Evolutionary conservation across 1,140 invertebrate genomes (phyloP).

Genomic region (Bombus polaris): DNA sequence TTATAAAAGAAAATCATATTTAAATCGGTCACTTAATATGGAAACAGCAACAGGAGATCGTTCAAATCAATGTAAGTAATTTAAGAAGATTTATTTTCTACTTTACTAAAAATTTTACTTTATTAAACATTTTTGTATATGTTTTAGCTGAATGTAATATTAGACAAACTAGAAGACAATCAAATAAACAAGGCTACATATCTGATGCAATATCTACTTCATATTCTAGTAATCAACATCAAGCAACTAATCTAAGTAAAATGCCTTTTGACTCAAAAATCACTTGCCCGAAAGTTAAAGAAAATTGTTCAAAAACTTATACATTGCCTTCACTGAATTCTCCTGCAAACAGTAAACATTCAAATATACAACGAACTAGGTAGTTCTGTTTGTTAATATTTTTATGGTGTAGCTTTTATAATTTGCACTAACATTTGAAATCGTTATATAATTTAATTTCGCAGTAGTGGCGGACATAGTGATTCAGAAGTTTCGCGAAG

Average conservation of each 20-base stretch:
- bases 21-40: constrained; percentile 84
- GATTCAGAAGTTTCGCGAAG: constrained; percentile 83
- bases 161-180: constrained; percentile 61
- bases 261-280: constrained; percentile 53
- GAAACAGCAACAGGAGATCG: constrained; percentile 83
- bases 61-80: constrained; percentile 61
- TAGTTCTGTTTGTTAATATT: constrained; percentile 28
- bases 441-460: constrained; percentile 38
- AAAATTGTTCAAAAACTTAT: constrained; percentile 53
- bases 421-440: neutral
- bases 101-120: neutral
- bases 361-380: constrained; percentile 52
- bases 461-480: constrained; percentile 47
- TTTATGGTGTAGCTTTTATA: neutral
- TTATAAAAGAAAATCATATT: constrained; percentile 86
- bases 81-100: neutral
- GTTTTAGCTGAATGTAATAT: constrained; percentile 60
- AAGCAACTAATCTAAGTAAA: constrained; percentile 53
- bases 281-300: constrained; percentile 22
- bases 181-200: constrained; percentile 56
- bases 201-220: constrained; percentile 54
- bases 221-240: constrained; percentile 49
- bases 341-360: constrained; percentile 39
- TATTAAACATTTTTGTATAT: constrained; percentile 9
- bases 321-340: constrained; percentile 42